Conservation (phyloP, 1,140 invertebrate genomes). For the Zaprionus tsacasi region DNA sequence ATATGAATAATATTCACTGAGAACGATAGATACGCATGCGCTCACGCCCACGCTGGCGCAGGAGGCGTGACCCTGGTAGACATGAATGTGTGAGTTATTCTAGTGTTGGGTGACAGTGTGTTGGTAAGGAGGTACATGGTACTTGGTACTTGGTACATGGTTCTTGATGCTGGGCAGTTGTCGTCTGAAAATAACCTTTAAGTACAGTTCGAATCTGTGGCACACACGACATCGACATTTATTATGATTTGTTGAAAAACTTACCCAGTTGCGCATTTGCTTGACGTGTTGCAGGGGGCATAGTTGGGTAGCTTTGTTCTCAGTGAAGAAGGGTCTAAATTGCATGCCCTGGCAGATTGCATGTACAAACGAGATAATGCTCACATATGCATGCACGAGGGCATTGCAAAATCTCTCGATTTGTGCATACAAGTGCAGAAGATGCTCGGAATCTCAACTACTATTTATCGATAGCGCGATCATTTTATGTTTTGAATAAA, state of each 20-base stretch:
- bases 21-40: constrained; percentile 56
- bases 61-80: constrained; percentile 23
- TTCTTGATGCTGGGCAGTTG: constrained; percentile 31
- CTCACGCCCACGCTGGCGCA: constrained; percentile 25
- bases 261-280: constrained; percentile 48
- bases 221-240: constrained; percentile 53
- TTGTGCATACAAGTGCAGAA: constrained; percentile 51
- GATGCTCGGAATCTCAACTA: constrained; percentile 27
- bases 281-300: constrained; percentile 47
- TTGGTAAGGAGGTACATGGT: constrained; percentile 16
- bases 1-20: constrained; percentile 41
- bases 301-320: constrained; percentile 44
- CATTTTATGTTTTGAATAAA: constrained; percentile 61
- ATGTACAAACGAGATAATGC: constrained; percentile 43
- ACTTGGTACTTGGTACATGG: constrained; percentile 14
- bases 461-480: constrained; percentile 59
- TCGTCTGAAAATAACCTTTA: constrained; percentile 73
- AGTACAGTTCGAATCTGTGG: constrained; percentile 43
- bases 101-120: constrained; percentile 9
- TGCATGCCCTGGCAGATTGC: constrained; percentile 24
- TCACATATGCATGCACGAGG: not conserved
- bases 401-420: constrained; percentile 18
- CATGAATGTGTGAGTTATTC: constrained; percentile 41
- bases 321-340: constrained; percentile 16
- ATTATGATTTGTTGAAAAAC: constrained; percentile 45